Base-by-base conservation (phyloP, 2,888 invertebrate species). In the Tineola bisselliella region DNA sequence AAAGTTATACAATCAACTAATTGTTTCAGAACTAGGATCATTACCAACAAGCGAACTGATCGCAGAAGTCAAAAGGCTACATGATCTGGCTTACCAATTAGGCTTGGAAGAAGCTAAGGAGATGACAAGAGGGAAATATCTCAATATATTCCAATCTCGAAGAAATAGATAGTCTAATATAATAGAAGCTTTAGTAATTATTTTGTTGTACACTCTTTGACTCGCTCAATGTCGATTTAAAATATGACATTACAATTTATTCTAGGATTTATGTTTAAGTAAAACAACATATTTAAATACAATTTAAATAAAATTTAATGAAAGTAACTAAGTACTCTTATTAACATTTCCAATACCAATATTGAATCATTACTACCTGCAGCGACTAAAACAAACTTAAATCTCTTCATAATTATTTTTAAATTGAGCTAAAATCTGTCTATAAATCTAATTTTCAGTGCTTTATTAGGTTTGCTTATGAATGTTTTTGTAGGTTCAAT, bases 61-160 rank as follows among this genome's bases (percentile, higher is more conserved):
- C 68, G 92, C 95, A 70, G 98, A 98, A 89, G 95, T 99, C 0
- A 94, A 96, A 77, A 94, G 95, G 72, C 88, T 99, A 13, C 97
- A 98, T 74, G 97, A 98, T 73, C 89, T 94, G 63, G 97, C 98
- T 0, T 99, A 98, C 78, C 95, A 96, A 71, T 86, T 99, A 31
- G 98, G 98, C 2, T 87, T 96, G 13, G 97, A 97, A 74, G 98
- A 99, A 84, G 94, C 97, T 0, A 95, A 96, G 76, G 98, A 98
- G 88, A 96, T 98, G 94, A 97, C 97, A 0, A 88, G 98, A 68
- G 98, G 97, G 44, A 97, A 97, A 84, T 95, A 97, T 80, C 88
- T 98, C 65, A 95, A 97, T 75, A 94, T 98, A 72, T 94, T 94
- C 70, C 88, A 18, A 54, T 54, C 54, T 1, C 18, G 25, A 5